phyloP scores from a whole-genome alignment of 2,113 vertebrate genomes.

The Gymnorhina tibicen region DNA sequence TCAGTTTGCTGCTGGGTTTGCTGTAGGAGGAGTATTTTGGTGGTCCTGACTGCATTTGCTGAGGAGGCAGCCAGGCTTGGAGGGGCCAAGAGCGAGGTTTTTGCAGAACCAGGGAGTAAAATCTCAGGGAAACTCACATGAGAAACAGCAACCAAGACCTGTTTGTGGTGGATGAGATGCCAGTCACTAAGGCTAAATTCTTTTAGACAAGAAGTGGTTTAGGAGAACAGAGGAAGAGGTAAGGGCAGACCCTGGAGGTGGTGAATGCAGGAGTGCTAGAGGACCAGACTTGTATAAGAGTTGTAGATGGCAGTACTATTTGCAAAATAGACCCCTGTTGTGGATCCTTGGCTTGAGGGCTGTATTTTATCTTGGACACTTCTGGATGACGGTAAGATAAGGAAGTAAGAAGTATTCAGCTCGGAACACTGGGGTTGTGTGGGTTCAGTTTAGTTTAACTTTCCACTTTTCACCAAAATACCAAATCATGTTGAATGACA shows the following conservation, averaged over 20 bases:
- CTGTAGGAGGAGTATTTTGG: not conserved
- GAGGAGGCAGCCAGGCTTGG: not conserved
- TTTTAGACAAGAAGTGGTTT: rapidly evolving
- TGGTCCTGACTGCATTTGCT: rapidly evolving
- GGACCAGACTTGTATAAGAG: not conserved
- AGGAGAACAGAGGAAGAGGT: not conserved
- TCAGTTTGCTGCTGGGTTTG: rapidly evolving
- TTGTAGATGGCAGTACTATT: rapidly evolving
- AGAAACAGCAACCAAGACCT: not conserved
- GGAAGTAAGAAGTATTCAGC: not conserved
- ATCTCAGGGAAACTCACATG: rapidly evolving
- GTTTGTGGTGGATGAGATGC: not conserved
- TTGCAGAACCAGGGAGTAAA: rapidly evolving
- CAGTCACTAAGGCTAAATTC: not conserved
- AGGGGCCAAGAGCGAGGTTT: not conserved
- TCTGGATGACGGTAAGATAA: not conserved
- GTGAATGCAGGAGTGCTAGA: not conserved
- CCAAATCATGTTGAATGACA: not conserved
- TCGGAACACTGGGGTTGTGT: not conserved
- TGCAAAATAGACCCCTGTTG: rapidly evolving
- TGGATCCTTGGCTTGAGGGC: not conserved
- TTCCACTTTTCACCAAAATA: not conserved
- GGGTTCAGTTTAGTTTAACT: not conserved
- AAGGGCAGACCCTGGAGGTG: too few species aligned
- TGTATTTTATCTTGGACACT: rapidly evolving